phyloP scores from a whole-genome alignment of 2,797 vertebrate genomes.

The Sciaenops ocellatus region DNA sequence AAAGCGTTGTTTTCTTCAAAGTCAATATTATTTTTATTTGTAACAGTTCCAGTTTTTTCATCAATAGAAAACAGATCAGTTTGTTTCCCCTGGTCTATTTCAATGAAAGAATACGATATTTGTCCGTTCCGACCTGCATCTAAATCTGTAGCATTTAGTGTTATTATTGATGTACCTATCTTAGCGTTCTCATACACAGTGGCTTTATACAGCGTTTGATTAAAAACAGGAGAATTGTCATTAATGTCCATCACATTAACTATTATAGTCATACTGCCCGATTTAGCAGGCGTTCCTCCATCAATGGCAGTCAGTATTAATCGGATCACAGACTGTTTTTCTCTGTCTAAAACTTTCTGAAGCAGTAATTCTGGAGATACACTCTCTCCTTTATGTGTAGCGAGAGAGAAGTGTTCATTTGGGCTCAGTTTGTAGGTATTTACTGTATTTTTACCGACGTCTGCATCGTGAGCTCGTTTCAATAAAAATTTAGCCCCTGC shows the following conservation, averaged over 20 bases:
- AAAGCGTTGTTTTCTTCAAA: constrained; percentile 68
- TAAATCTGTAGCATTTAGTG: constrained; percentile 70
- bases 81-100: constrained; percentile 63
- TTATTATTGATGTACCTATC: constrained; percentile 58
- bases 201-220: constrained; percentile 70
- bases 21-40: constrained; percentile 70
- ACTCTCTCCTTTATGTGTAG: too few species aligned
- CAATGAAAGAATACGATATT: constrained; percentile 80
- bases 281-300: too few species aligned
- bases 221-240: constrained; percentile 73
- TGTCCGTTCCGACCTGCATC: constrained; percentile 79
- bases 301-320: too few species aligned
- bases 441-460: too few species aligned
- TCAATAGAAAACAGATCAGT: constrained; percentile 82
- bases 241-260: constrained; percentile 60
- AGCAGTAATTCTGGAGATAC: too few species aligned
- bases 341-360: too few species aligned
- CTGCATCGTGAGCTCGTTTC: too few species aligned
- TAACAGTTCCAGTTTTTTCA: constrained; percentile 81
- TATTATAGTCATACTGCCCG: too few species aligned
- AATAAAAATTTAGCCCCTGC: too few species aligned
- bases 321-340: too few species aligned
- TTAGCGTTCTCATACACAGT: constrained; percentile 84
- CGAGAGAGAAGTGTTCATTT: too few species aligned
- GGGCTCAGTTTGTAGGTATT: too few species aligned